Base-by-base conservation (phyloP, 1,140 invertebrate species). In the Bombus waltoni region DNA sequence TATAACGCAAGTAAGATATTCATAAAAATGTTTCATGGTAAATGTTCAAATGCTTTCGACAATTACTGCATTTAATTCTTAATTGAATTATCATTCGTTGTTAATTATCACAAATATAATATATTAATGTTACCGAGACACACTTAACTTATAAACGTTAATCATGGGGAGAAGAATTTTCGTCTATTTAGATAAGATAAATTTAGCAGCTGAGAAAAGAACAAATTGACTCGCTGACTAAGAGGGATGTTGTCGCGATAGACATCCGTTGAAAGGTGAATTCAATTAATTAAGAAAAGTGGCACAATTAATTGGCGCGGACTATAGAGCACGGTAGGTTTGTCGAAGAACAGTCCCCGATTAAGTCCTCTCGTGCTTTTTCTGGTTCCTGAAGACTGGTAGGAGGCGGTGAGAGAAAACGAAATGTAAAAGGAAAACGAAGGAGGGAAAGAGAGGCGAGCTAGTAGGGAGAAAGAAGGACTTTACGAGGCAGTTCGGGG, bases 281-380 rank as follows among this genome's bases (percentile, higher is more conserved):
- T 91, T 87, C 91, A 92, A 93, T 93, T 93, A 93, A 93, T 93
- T 93, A 93, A 91, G 75, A 76, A 83, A 92, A 91, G 85, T 85
- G 89, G 59, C 62, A 84, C 85, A 87, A 93, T 93, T 93, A 93
- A 93, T 93, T 92, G 90, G 83, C 81, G 83, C 70, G 65, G 62
- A 75, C 47, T 80, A 65, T 84, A 57, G 66, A 71, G 44, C 40
- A 59, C 42, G 62, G 73, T 79, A 71, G 85, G 73, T 85, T 81
- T 85, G 83, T 70, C 80, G 59, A 70, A 78, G 75, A 71, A 72
- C 86, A 86, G 85, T 80, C 87, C 78, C 53, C 81, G 85, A 92
- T 92, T 92, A 88, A 91, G 89, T 86, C 77, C 87, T 88, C 81
- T 86, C 72, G 62, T 32, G 70, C 83, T 88, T 83, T 87, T 80